Evolutionary conservation across 2,797 vertebrate species (phyloP).

Genomic region (Cuculus canorus): DNA sequence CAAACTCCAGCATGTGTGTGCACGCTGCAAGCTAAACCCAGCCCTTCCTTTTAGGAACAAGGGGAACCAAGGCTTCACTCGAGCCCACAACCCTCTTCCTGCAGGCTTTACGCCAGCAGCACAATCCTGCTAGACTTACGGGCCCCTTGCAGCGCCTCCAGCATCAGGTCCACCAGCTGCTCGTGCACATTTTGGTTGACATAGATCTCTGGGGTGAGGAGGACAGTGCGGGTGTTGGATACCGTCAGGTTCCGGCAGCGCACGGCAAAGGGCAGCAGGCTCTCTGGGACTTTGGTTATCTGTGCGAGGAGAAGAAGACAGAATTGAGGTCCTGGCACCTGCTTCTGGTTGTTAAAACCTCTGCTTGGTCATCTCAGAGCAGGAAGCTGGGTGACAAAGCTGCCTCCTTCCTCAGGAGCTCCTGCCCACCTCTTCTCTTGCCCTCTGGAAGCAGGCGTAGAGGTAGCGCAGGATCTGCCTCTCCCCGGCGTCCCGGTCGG

Average conservation of each 20-base stretch:
- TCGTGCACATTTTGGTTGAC: slow-evolving; percentile 91
- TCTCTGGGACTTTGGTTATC: slow-evolving; percentile 98
- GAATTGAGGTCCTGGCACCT: rapidly evolving
- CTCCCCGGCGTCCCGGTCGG: slow-evolving; percentile 95
- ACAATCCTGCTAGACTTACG: slow-evolving; percentile 74
- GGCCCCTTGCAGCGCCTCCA: slow-evolving; percentile 86
- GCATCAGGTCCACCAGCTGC: slow-evolving; percentile 93
- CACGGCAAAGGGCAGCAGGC: slow-evolving; percentile 89
- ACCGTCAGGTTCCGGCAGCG: slow-evolving; percentile 91
- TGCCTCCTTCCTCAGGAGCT: rapidly evolving
- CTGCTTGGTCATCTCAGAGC: rapidly evolving
- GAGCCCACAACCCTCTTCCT: rapidly evolving
- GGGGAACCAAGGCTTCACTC: background rate
- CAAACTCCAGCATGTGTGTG: rapidly evolving
- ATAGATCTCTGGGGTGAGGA: slow-evolving; percentile 97
- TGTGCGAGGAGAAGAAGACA: slow-evolving; percentile 40
- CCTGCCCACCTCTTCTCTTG: slow-evolving; percentile 90
- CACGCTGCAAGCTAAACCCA: rapidly evolving
- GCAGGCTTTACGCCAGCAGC: rapidly evolving
- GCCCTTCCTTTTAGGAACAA: rapidly evolving
- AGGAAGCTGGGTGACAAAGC: background rate
- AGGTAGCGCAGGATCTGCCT: slow-evolving; percentile 90
- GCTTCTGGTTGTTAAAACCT: rapidly evolving
- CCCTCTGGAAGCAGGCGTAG: slow-evolving; percentile 91
- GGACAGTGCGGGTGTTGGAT: slow-evolving; percentile 89